Conservation (phyloP, 1,140 invertebrate species). For the Lineus longissimus region DNA sequence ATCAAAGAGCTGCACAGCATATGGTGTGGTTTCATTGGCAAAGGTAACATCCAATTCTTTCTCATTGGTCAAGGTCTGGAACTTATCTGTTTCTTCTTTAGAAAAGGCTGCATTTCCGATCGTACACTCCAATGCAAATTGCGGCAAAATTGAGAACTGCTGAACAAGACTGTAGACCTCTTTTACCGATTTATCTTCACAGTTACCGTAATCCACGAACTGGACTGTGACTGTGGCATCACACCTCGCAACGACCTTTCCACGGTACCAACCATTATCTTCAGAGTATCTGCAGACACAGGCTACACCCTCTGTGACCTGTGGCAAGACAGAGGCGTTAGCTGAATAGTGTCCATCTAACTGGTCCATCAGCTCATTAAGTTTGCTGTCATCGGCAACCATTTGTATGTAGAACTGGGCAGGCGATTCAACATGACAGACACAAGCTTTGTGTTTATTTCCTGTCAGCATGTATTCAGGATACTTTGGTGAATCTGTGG, state of each 20-base stretch:
- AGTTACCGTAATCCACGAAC: constrained; percentile 78
- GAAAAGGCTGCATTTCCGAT: background rate
- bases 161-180: background rate
- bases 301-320: constrained; percentile 12
- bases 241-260: constrained; percentile 62
- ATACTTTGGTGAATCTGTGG: constrained; percentile 14
- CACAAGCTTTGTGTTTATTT: constrained; percentile 21
- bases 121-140: background rate
- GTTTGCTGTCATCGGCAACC: constrained; percentile 29
- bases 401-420: constrained; percentile 56
- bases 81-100: background rate
- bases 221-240: constrained; percentile 64
- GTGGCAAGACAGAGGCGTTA: background rate
- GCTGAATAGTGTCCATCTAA: constrained; percentile 26
- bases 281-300: constrained; percentile 66
- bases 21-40: background rate
- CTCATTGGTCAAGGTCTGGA: background rate
- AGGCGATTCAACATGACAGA: constrained; percentile 38
- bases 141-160: background rate
- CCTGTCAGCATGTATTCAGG: constrained; percentile 17
- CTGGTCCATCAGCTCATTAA: constrained; percentile 52
- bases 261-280: constrained; percentile 75
- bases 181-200: constrained; percentile 50
- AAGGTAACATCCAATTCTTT: background rate
- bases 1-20: background rate